These are phyloP conservation scores for Hippoglossus hippoglossus DNA, from an alignment of 2,797 vertebrate species.

Conservation along the genomic window DNA sequence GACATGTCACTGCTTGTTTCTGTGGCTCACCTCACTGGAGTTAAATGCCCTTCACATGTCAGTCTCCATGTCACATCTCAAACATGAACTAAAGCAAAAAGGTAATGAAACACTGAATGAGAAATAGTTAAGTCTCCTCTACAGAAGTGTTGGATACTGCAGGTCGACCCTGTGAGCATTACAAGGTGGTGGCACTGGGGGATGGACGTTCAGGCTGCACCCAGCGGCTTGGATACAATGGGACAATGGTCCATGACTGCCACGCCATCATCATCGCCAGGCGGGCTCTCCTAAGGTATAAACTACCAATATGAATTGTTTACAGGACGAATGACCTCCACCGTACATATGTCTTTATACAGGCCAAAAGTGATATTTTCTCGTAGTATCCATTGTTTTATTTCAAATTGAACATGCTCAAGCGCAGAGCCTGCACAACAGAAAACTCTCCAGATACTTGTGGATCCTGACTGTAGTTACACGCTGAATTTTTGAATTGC, in stretches of 20 bases:
- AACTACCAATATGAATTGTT: neutral
- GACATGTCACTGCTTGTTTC: neutral
- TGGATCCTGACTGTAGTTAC: neutral
- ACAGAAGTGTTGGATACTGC: slow-evolving; percentile 66
- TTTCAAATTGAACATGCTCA: neutral
- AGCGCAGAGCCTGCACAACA: too few relatives aligned
- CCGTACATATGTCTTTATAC: neutral
- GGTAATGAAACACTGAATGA: slow-evolving; percentile 27
- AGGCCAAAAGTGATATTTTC: neutral
- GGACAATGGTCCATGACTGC: slow-evolving; percentile 83
- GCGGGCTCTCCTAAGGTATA: slow-evolving; percentile 83
- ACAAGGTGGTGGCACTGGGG: slow-evolving; percentile 82
- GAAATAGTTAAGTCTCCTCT: neutral
- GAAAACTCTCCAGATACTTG: neutral
- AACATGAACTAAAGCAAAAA: neutral
- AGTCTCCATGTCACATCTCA: neutral
- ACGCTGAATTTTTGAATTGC: neutral
- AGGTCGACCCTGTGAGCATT: slow-evolving; percentile 57
- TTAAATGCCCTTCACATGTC: slow-evolving; percentile 6
- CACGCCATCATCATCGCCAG: slow-evolving; percentile 81
- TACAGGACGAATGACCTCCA: neutral
- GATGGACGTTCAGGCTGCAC: slow-evolving; percentile 75
- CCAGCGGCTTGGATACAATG: slow-evolving; percentile 79
- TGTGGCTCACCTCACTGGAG: neutral
- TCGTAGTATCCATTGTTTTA: neutral